These are phyloP conservation scores for Cybosia mesomella DNA, from an alignment of 2,888 invertebrate species.

Conservation along the genomic window DNA sequence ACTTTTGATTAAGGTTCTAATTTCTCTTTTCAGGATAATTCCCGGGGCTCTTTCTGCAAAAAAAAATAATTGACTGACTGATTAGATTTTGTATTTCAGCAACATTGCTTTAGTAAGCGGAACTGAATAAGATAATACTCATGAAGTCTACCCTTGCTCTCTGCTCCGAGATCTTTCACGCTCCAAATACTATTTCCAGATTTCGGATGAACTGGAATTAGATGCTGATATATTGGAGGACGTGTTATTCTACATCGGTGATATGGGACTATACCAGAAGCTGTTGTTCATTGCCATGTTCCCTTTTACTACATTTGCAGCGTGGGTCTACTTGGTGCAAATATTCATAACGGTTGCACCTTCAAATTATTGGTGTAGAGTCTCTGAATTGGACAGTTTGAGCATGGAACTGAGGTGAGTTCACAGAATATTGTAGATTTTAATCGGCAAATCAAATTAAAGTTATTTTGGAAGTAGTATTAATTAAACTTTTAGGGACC, in stretches of 20 bases:
- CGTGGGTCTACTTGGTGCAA: slow-evolving; percentile 75
- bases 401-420: slow-evolving; percentile 64
- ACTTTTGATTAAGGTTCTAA: no score
- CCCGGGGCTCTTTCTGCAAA: no score
- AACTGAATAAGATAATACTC: no score
- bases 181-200: not conserved
- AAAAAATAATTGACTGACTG: no score
- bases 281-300: slow-evolving; percentile 70
- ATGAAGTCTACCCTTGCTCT: not conserved
- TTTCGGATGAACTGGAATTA: not conserved
- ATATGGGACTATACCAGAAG: slow-evolving; percentile 74
- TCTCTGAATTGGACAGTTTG: slow-evolving; percentile 66
- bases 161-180: not conserved
- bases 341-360: slow-evolving; percentile 77
- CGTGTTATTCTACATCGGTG: slow-evolving; percentile 67
- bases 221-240: slow-evolving; percentile 60
- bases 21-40: no score
- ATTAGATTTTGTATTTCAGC: no score
- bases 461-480: not conserved
- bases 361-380: slow-evolving; percentile 71
- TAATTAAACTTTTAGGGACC: not conserved
- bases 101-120: no score
- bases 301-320: slow-evolving; percentile 72
- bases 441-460: not conserved
- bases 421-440: not conserved